Evolutionary conservation across 2,888 invertebrate species (phyloP), one percentile per base, ranked within the genome.

Genomic region (Thereva unica): DNA sequence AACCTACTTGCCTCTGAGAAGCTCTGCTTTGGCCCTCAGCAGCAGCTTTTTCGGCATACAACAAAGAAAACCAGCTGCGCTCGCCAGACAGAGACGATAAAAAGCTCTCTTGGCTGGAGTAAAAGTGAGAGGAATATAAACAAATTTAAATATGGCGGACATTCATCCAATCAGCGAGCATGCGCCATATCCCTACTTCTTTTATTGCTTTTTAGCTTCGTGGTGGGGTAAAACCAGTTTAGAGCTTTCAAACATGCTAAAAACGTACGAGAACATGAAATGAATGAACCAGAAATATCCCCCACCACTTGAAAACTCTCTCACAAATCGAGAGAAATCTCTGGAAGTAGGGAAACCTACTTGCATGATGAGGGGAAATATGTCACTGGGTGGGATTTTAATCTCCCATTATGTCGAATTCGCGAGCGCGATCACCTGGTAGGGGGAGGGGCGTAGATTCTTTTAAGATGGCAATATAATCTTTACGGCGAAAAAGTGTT

Each of bases 101-200:
- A 8, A 1, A 7, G 35, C 4, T 34, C n/a, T 23, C 38, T 8
- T 3, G n/a, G 40, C n/a, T 3, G 4, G 49, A 3, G 70, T 49
- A 47, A 38, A 57, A 74, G 75, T 73, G 73, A 73, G 73, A 71
- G 66, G 8, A 64, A 37, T 37, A 63, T 74, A 70, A 71, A 71
- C 74, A 76, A 76, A 76, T 78, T 79, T 76, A 80, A 78, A 80
- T 76, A 80, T 80, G 80, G 80, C 80, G 80, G 64, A 59, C 54
- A 40, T 9, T 7, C 12, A 73, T 69, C 81, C 80, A 80, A 80
- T 80, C 78, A 77, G 69, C 76, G 76, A 75, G 75, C 80, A 80
- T 80, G 80, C 80, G 80, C 79, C 49, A 34, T 53, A 61, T 59
- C 65, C 69, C 67, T 45, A 38, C 44, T 45, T 6, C 1, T 53